Base-by-base conservation (phyloP, 2,113 vertebrate genomes). In the Orthonyx spaldingii region DNA sequence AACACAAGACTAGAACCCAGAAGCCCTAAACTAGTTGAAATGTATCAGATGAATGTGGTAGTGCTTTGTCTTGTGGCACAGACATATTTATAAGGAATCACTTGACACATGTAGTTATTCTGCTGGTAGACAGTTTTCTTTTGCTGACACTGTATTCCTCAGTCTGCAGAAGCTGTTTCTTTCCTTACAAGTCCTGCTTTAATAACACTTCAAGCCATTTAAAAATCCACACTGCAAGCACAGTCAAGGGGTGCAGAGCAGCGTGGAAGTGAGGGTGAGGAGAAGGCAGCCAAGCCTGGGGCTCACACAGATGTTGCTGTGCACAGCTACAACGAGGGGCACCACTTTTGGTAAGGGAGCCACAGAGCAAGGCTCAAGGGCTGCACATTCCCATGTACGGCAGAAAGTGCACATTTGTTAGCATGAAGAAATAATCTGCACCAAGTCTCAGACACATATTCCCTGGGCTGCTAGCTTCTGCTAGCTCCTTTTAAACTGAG, bases 131-230 rank as follows among this genome's bases (percentile, higher is more conserved):
- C 47, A 88, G 55, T 61, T 96, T 93, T 80, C 50, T 95, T 97
- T 85, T 96, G 90, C 90, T 96, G 96, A 90, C 65, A 19, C 60
- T 47, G 37, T 95, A 70, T 80, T 92, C 74, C 68, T 85, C 78
- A 61, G 70, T 35, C 70, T 53, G 41, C 59, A 26, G 76, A 96
- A 95, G 35, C n/a, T 35, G n/a, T 89, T 96, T 94, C 69, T 94
- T 87, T 85, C 65, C 61, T 93, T 95, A 84, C 60, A 92, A 92
- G 26, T 49, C 37, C 55, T 53, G 10, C 83, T 91, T 90, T 55
- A 95, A 91, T 94, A 96, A 90, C 63, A 93, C 61, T 90, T 95
- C 47, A 64, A 90, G n/a, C 24, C 57, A 66, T 75, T 93, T 94
- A 78, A 93, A 95, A 95, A 68, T 75, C 28, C 24, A 16, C 88